Base-by-base conservation (phyloP, 1,140 invertebrate genomes). In the Drosophila azteca region DNA sequence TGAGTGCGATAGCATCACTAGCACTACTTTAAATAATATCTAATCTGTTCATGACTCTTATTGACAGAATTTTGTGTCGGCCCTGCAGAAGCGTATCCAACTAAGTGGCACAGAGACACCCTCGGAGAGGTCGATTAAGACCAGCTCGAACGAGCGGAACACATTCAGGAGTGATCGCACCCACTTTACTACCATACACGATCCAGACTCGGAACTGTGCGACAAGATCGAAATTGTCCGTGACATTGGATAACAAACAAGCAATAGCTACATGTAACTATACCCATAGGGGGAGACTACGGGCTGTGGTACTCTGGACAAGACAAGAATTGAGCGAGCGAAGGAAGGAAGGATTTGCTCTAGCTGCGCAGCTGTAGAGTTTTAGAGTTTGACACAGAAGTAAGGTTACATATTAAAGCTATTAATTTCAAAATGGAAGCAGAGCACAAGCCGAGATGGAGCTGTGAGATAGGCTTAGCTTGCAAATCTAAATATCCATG, bases 31-130 rank as follows among this genome's bases (percentile, higher is more conserved):
- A 9, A 8, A 7, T 11, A 49, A 6, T 35, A 4, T 6, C 31
- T 35, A 9, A 22, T 68, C 90, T 92, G 5, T 8, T 39, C 35
- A 39, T 39, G 11, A 11, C 11, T 39, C 11, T 39, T 13, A 13
- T 39, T 39, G 11, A 11, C 93, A 96, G 96, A 96, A 95, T 85
- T 96, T 96, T 90, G 95, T 97, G 9, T 95, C 96, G 90, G 95
- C 95, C 39, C 92, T 97, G 66, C 95, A 96, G 90, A 94, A 95
- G 90, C 91, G 92, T 74, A 93, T 90, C 80, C 94, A 93, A 83
- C 93, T 94, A 71, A 93, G 77, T 74, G 93, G 78, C 83, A 92
- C 75, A 55, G 92, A 80, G 65, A 91, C 90, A 41, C 92, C 79
- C 6, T 90, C 90, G 13, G 90, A 90, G 58, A 81, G 90, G 2